Evolutionary conservation across 2,113 vertebrate genomes (phyloP), one percentile per base, ranked within the genome.

Genomic region (Tonatia bakeri): DNA sequence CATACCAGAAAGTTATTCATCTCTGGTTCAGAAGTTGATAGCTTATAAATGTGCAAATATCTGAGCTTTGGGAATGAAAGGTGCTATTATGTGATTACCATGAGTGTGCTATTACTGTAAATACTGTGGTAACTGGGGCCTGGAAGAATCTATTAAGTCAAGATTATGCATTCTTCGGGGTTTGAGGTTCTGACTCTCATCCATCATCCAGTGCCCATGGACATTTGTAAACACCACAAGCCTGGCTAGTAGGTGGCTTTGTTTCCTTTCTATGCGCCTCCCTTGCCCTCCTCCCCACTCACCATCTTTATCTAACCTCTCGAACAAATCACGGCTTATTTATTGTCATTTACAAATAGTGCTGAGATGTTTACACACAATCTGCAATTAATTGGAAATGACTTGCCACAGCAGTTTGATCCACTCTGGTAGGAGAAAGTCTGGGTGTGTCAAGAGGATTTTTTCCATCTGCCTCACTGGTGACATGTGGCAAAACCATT

Each of bases 121-220:
- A 95, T 95, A 91, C 69, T 89, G 95, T 28, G 33, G 91, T 86
- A 76, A 89, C 54, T n/a, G 56, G 80, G 85, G 69, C 93, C 81
- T 72, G 88, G 94, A 91, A 89, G 88, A 95, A 96, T 93, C 91
- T 96, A 81, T 92, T 94, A 95, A 95, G 94, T 75, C 92, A 95
- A 96, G 73, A 89, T 96, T 93, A 97, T 93, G 73, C 97, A 64
- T 97, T 96, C 93, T 97, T 96, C 28, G 94, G 96, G 95, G 88
- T 97, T 96, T 96, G 96, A 92, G 96, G 97, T 97, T 97, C 88
- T 97, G 97, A 80, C 7, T 20, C 86, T 5, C 54, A 20, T 87
- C 92, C 94, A 89, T 93, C 96, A 93, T 59, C 86, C 94, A 70
- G 52, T 40, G 87, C 85, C 85, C 43, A 87, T 0, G 26, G 91